A percentile compares a stretch with the other conserved stretches of the same genome.
Evolutionary conservation across 2,797 vertebrate genomes (phyloP).

Genomic region (Decapterus maruadsi): DNA sequence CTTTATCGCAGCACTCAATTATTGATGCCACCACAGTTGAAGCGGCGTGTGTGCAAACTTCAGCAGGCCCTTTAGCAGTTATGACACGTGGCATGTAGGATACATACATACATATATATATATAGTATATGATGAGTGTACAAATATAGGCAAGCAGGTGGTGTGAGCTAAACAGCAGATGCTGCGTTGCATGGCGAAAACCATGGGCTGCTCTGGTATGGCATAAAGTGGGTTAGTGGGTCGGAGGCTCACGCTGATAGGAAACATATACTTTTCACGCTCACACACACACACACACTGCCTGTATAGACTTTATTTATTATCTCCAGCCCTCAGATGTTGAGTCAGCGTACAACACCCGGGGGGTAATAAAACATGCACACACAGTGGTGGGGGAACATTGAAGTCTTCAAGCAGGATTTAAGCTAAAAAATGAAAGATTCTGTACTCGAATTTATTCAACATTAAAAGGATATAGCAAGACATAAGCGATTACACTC

Average conservation of each 20-base stretch:
- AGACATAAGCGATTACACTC: background rate
- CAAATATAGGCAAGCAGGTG: conserved; percentile 70
- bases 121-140: conserved; percentile 35
- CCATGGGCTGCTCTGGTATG: conserved; percentile 29
- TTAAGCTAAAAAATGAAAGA: background rate
- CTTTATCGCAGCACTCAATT: conserved; percentile 17
- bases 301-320: conserved; percentile 43
- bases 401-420: conserved; percentile 3
- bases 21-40: conserved; percentile 32
- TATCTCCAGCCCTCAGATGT: conserved; percentile 21
- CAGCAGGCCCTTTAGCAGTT: conserved; percentile 5
- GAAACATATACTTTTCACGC: conserved; percentile 32
- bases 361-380: conserved; percentile 23
- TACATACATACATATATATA: conserved; percentile 16
- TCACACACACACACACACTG: conserved; percentile 29
- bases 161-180: conserved; percentile 57
- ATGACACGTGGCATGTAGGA: conserved; percentile 51
- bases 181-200: conserved; percentile 30
- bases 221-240: conserved; percentile 66
- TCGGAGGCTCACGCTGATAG: conserved; percentile 40
- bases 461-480: background rate
- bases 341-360: conserved; percentile 24
- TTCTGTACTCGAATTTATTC: background rate
- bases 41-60: conserved; percentile 50
- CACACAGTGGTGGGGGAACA: conserved; percentile 4